A percentile compares a stretch with the other conserved stretches of the same genome.
phyloP scores from a whole-genome alignment of 2,797 vertebrate genomes.

The Mallotus villosus region DNA sequence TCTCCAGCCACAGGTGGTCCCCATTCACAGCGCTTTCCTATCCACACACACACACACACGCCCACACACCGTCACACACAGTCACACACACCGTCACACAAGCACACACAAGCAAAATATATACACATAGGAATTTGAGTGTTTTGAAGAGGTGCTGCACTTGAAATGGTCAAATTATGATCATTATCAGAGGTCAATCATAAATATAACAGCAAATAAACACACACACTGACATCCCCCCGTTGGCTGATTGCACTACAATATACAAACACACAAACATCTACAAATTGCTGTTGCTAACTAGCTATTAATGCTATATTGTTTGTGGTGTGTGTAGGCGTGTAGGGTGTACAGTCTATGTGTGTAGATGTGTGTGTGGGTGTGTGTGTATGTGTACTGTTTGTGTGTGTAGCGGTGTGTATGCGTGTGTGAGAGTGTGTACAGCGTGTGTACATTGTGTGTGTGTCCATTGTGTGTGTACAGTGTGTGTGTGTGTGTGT shows the following conservation, averaged over 20 bases:
- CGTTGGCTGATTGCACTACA: neutral
- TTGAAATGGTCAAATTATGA: slow-evolving; percentile 19
- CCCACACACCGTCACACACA: slow-evolving; percentile 10
- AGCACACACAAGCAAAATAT: slow-evolving; percentile 4
- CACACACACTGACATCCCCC: slow-evolving; percentile 9
- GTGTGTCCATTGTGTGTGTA: neutral
- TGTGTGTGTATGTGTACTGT: neutral
- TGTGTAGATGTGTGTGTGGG: neutral
- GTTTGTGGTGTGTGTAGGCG: neutral
- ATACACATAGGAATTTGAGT: slow-evolving; percentile 11
- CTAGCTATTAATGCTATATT: no score
- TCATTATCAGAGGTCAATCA: slow-evolving; percentile 31
- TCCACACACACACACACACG: slow-evolving; percentile 12
- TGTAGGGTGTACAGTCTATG: neutral
- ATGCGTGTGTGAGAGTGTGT: neutral
- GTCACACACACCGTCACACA: slow-evolving; percentile 8
- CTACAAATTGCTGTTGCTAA: neutral
- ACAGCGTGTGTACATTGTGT: neutral
- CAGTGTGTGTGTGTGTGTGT: neutral
- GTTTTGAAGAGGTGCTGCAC: slow-evolving; percentile 17
- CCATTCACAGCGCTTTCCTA: slow-evolving; percentile 95
- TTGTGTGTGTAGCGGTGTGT: neutral
- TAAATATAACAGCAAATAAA: no score
- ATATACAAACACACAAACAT: neutral
- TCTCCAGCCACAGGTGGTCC: slow-evolving; percentile 97